Base-by-base conservation (phyloP, 1,140 invertebrate genomes). In the Cataglyphis hispanica region DNA sequence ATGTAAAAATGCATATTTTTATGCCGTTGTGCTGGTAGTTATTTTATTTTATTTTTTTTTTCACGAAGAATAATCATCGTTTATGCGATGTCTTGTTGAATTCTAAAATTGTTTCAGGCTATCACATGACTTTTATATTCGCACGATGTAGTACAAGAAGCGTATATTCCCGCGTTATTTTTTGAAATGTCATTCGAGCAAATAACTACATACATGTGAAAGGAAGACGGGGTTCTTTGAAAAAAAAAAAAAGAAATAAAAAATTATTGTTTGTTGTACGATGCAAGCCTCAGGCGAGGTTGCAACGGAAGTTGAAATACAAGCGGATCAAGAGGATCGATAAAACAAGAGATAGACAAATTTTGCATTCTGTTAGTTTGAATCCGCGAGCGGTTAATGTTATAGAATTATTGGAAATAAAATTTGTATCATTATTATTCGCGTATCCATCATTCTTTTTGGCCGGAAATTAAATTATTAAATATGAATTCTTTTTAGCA, bases 281-380 rank as follows among this genome's bases (percentile, higher is more conserved):
- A 3, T 43, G 19, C 8, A 43, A 63, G 60, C 40, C 60, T 77
- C 63, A 19, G 19, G 37, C 75, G 40, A 64, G 40, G 50, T 46
- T 64, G 27, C 31, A 77, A 77, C 27, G 19, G 6, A 25, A 77
- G 40, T 16, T 61, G 56, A 16, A 13, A 61, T 31, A 63, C 31
- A 64, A 46, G 19, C 25, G n/a, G 10, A 19, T 11, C 7, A 6
- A n/a, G 11, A 64, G n/a, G 2, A 34, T n/a, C 31, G 31, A 64
- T n/a, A n/a, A 37, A 7, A 2, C 63, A 31, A 16, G 22, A 27
- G 13, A 22, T 13, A 2, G 11, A 64, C 50, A 40, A 75, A 60
- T 77, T 64, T 27, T 43, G 10, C 25, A 31, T 7, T 53, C 13
- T 27, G n/a, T 69, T 81, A 81, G 16, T 81, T 69, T 40, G 37